Percentiles rank a stretch among this genome's conserved stretches.
phyloP scores from a whole-genome alignment of 2,113 vertebrate species.

The Macrotis lagotis region DNA sequence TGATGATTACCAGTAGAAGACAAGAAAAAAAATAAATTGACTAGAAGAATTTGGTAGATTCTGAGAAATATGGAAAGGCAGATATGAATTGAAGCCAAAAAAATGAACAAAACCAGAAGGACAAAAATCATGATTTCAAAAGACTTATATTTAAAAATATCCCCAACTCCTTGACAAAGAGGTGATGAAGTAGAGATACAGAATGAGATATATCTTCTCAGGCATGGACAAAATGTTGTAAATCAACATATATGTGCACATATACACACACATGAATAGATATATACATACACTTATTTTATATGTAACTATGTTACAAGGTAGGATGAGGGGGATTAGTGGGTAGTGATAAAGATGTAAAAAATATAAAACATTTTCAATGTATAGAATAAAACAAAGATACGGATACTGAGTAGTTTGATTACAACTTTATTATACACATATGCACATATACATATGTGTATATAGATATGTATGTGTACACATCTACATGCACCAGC shows the following conservation, averaged over 20 bases:
- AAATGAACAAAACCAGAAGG: neutral
- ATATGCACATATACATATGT: neutral
- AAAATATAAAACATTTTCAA: neutral
- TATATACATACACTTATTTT: neutral
- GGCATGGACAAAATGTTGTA: neutral
- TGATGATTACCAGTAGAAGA: neutral
- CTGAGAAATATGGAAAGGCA: neutral
- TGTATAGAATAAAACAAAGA: neutral
- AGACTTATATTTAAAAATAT: neutral
- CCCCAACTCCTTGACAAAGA: neutral
- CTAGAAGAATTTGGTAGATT: neutral
- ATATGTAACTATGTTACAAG: neutral
- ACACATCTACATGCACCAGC: neutral
- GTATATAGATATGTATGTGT: neutral
- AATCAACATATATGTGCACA: neutral
- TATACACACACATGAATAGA: neutral
- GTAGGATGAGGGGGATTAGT: neutral
- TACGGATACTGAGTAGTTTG: neutral
- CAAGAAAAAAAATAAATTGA: neutral
- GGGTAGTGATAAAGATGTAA: too few species aligned
- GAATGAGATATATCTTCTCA: neutral
- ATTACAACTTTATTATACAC: neutral
- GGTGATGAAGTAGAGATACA: neutral
- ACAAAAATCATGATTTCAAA: neutral
- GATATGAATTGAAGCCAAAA: neutral